These are phyloP conservation scores for Laticauda laticaudata DNA, from an alignment of 2,113 vertebrate genomes.

Conservation along the genomic window DNA sequence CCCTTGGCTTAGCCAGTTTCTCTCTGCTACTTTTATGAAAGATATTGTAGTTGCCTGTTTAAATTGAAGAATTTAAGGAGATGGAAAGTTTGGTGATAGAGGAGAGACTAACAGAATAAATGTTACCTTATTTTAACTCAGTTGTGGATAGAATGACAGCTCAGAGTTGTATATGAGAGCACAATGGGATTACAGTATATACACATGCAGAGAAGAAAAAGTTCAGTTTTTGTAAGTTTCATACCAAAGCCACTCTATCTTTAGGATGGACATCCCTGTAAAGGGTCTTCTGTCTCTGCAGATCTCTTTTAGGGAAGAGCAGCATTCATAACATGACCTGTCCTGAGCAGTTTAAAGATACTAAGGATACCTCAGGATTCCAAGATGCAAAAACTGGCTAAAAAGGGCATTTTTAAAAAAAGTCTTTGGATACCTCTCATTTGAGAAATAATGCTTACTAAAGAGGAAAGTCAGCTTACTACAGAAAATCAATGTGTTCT, in stretches of 20 bases:
- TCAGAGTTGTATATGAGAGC: background rate
- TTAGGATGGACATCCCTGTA: background rate
- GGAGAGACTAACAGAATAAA: background rate
- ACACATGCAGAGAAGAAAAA: background rate
- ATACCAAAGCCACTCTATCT: background rate
- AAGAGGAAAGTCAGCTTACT: conserved; percentile 54
- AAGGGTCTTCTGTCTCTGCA: background rate
- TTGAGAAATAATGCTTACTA: conserved; percentile 28
- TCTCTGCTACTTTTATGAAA: background rate
- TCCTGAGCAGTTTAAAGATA: background rate
- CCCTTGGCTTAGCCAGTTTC: background rate
- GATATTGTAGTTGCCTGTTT: no score
- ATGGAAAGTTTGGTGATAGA: background rate
- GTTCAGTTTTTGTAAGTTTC: background rate
- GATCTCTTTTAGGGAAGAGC: background rate
- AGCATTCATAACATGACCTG: background rate
- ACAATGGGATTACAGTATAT: background rate
- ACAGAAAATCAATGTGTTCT: conserved; percentile 58
- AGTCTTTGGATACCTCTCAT: conserved; percentile 26
- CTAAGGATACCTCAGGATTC: background rate
- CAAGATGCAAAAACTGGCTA: background rate
- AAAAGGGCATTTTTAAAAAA: conserved; percentile 9
- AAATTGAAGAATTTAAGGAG: no score
- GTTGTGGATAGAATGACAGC: background rate
- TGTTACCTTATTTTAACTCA: background rate